Conservation (phyloP, 2,797 vertebrate genomes). For the Arvicola amphibius region DNA sequence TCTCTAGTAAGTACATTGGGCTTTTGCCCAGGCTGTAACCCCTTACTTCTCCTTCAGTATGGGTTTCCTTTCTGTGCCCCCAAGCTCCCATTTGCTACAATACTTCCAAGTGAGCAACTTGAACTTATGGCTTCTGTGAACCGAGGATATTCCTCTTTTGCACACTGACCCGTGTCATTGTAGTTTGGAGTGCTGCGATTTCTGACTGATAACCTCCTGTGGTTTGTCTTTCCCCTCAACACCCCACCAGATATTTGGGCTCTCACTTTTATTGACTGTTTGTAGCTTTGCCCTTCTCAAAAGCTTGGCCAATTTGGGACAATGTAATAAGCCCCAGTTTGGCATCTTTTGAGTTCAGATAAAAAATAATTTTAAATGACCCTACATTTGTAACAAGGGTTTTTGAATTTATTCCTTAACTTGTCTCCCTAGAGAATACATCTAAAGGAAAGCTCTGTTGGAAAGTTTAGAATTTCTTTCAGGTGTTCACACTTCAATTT, state of each 20-base stretch:
- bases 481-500: not conserved
- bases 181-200: not conserved
- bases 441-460: not conserved
- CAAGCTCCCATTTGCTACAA: not conserved
- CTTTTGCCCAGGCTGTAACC: not conserved
- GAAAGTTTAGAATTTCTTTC: not conserved
- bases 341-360: not conserved
- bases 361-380: not conserved
- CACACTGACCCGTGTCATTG: not conserved
- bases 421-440: not conserved
- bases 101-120: not conserved
- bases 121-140: not conserved
- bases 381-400: not conserved
- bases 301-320: not conserved
- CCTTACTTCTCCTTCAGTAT: not conserved
- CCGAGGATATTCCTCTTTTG: not conserved
- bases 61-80: not conserved
- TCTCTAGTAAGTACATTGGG: not conserved
- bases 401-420: not conserved
- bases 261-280: not conserved
- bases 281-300: not conserved
- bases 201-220: not conserved
- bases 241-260: not conserved
- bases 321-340: not conserved
- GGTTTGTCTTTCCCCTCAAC: not conserved